These are phyloP conservation scores for Falco peregrinus DNA, from an alignment of 2,797 vertebrate species.

Conservation along the genomic window DNA sequence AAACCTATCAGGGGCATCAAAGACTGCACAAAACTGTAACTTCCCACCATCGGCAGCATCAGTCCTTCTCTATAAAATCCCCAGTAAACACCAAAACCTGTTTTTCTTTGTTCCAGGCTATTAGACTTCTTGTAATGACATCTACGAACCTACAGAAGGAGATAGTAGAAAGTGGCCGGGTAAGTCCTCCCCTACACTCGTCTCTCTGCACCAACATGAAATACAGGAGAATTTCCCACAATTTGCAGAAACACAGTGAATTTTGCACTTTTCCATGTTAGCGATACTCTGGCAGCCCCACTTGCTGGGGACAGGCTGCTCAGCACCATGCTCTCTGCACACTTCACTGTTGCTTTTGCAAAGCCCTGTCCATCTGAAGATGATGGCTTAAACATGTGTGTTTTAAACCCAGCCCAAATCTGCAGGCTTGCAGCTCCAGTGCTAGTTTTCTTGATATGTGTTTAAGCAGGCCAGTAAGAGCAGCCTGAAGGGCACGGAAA, in stretches of 20 bases:
- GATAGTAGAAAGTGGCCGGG: slow-evolving; percentile 93
- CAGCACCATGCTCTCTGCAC: not conserved
- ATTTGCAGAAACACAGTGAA: not conserved
- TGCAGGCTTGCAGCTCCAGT: not conserved
- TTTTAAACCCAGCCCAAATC: not conserved
- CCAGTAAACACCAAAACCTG: not conserved
- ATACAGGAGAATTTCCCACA: not conserved
- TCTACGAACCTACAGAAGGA: slow-evolving; percentile 96
- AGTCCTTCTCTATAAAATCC: not conserved
- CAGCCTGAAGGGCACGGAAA: not conserved
- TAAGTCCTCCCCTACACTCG: slow-evolving; percentile 62
- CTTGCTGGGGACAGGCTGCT: not conserved
- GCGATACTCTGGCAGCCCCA: not conserved
- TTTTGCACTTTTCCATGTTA: not conserved
- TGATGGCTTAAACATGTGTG: not conserved
- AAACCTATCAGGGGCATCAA: not conserved
- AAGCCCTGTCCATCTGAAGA: not conserved
- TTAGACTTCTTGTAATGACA: slow-evolving; percentile 87
- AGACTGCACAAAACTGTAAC: not conserved
- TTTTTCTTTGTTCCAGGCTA: slow-evolving; percentile 81
- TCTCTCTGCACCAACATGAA: not conserved
- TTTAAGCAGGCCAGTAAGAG: not conserved
- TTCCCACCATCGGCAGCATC: not conserved
- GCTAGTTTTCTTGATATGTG: not conserved
- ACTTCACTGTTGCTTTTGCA: not conserved